Base-by-base conservation (phyloP, 1,140 invertebrate species). In the Diachasma alloeum region DNA sequence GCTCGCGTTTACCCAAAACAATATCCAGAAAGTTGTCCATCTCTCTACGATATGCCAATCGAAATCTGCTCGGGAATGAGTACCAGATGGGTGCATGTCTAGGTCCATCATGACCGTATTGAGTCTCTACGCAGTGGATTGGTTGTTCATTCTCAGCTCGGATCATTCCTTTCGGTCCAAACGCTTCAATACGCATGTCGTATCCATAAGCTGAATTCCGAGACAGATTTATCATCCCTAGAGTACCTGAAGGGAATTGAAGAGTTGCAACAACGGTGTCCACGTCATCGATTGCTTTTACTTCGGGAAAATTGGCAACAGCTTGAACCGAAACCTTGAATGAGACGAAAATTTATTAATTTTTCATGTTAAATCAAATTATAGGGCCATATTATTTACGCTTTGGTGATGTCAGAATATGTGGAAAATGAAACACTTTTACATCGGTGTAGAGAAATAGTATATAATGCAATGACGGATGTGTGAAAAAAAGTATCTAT, bases 111-210 rank as follows among this genome's bases (percentile, higher is more conserved):
- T 89, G 80, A 3, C 84, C 89, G 0, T 87, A 82, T 19, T 90
- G 85, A 0, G 80, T 83, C 48, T 90, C 89, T 1, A 90, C 82
- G 9, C 90, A 88, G 44, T 89, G 88, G 24, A 90, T 87, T 0
- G 92, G 91, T 46, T 88, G 90, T 78, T 92, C 90, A 79, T 93
- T 93, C 44, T 91, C 89, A 8, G 90, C 90, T 22, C 87, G 89
- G 0, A 94, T 81, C 91, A 92, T 91, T 13, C 92, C 93, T 83
- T 90, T 90, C 0, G 90, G 87, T 70, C 92, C 92, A 74, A 93
- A 93, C 48, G 92, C 93, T 86, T 95, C 94, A 0, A 94, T 80
- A 74, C 94, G 89, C 82, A 95, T 94, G 78, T 95, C 94, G 77
- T 95, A 95, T 1, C 94, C 94, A 77, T 92, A 94, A 1, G 83